Evolutionary conservation across 2,888 invertebrate species (phyloP), one percentile per base, ranked within the genome.

Genomic region (Eremobia ochroleuca): DNA sequence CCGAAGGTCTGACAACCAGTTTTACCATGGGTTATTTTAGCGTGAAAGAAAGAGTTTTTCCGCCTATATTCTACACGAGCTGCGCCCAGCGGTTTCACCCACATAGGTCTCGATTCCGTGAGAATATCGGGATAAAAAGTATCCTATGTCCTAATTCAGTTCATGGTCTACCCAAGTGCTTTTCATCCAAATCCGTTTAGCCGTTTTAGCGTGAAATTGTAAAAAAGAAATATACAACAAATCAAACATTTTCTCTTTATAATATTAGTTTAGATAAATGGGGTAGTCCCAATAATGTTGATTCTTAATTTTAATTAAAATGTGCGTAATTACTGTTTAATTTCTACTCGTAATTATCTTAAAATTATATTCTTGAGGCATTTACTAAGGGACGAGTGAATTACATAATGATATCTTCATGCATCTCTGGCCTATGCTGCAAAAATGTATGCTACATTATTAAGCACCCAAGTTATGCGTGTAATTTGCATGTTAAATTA

Each of bases 391-490:
- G n/a, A n/a, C 3, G 31, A 52, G 31, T 62, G 37, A 59, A 31
- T 55, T 49, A 67, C 4, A 55, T 67, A 40, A 76, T 67, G 40
- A 67, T 67, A 55, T 62, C 77, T 68, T 68, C 67, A 79, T 43
- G 34, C 40, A 49, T 79, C 25, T 81, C 43, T n/a, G 25, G 28
- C 46, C n/a, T 79, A 55, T 31, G 34, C 4, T 9, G 58, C 46
- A 58, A 73, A 73, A 40, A 40, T 65, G 58, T 37, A n/a, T 59
- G n/a, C 46, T 55, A 52, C 28, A 31, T 70, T 37, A 62, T 65
- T 70, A 52, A 37, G 31, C 58, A 15, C 2, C 18, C 9, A 82
- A 49, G 37, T 61, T 69, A 34, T 69, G 15, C 18, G 61, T 52
- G 13, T 49, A 46, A 64, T 70, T 43, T 40, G 40, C 49, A 52